Evolutionary conservation across 2,797 vertebrate genomes (phyloP).

Genomic region (Hipposideros larvatus): DNA sequence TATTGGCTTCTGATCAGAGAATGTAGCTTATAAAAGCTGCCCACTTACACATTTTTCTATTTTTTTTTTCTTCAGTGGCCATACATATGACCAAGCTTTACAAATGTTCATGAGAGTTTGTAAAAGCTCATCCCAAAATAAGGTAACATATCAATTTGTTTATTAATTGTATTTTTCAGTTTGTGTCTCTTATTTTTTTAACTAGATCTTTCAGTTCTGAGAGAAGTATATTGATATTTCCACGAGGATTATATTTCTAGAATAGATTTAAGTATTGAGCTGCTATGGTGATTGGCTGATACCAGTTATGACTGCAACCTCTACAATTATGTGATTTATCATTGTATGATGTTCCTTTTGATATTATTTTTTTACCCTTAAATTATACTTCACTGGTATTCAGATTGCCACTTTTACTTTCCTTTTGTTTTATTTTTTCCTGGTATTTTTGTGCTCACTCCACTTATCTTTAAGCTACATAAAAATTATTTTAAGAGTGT

Average conservation of each 20-base stretch:
- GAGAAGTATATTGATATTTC: neutral
- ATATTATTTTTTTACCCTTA: neutral
- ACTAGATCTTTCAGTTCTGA: neutral
- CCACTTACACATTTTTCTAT: neutral
- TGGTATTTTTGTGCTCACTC: neutral
- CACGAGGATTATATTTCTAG: neutral
- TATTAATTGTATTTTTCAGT: neutral
- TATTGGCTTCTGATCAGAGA: neutral
- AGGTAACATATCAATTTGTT: neutral
- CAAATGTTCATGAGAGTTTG: slow-evolving; percentile 8
- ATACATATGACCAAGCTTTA: neutral
- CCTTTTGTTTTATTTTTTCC: neutral
- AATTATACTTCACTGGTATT: neutral
- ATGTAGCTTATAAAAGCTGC: neutral
- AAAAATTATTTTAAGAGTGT: slow-evolving; percentile 4
- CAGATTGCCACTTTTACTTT: neutral
- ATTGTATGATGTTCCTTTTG: neutral
- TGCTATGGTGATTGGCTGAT: neutral
- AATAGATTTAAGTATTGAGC: neutral
- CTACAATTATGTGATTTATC: neutral
- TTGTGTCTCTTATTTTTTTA: neutral
- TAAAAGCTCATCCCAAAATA: neutral
- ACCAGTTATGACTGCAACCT: neutral
- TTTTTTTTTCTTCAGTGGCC: neutral
- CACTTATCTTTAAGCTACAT: neutral